A percentile compares a stretch with the other conserved stretches of the same genome.
phyloP scores from a whole-genome alignment of 2,113 vertebrate species.

The Dromaius novaehollandiae region DNA sequence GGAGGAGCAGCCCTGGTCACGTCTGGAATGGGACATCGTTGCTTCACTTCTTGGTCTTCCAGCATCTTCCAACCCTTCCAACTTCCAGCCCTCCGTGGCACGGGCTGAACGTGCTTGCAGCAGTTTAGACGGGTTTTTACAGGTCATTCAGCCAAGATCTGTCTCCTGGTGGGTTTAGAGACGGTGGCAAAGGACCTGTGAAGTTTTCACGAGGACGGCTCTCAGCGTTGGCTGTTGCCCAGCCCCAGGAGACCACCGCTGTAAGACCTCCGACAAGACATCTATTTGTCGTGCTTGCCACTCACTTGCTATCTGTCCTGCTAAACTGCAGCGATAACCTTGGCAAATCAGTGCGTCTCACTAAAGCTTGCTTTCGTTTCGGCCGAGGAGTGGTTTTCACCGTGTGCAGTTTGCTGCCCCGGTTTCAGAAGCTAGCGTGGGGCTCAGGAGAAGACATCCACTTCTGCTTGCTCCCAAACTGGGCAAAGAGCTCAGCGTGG shows the following conservation, averaged over 20 bases:
- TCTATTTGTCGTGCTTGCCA: fast-evolving
- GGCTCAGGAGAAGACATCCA: background rate
- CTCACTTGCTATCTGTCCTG: background rate
- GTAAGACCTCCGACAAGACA: background rate
- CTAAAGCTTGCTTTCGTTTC: background rate
- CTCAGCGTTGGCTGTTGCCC: too few relatives aligned
- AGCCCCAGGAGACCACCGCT: background rate
- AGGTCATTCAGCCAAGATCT: background rate
- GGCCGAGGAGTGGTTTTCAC: background rate
- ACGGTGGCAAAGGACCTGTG: background rate
- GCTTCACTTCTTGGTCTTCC: background rate
- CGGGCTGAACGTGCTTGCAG: too few relatives aligned
- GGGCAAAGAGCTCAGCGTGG: background rate
- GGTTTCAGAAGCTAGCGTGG: fast-evolving
- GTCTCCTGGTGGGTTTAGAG: background rate
- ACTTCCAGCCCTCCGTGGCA: background rate
- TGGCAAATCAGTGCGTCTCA: too few relatives aligned
- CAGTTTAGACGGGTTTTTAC: background rate
- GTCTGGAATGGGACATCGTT: background rate
- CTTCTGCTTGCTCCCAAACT: background rate
- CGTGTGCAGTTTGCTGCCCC: background rate
- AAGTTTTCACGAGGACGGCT: background rate
- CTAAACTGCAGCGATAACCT: background rate
- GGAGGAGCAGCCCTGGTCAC: background rate
- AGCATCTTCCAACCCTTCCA: background rate